Base-by-base conservation (phyloP, 2,888 invertebrate genomes). In the Tiliacea citrago region DNA sequence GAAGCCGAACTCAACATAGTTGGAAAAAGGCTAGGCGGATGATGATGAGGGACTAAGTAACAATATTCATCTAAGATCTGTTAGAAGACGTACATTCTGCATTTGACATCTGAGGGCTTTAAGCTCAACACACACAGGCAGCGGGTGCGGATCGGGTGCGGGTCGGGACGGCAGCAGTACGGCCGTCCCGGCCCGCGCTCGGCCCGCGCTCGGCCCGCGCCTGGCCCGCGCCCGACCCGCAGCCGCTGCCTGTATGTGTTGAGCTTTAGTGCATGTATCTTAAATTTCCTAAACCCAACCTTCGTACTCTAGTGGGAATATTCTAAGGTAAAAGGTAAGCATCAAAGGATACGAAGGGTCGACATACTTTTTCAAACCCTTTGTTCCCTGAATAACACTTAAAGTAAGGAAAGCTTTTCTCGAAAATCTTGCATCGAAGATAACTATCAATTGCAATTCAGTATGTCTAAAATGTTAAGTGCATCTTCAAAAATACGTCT, bases 291-390 rank as follows among this genome's bases (percentile, higher is more conserved):
- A 83, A 83, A 77, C 77, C 79, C 74, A 61, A 49, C 45, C 24
- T 53, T 18, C 2, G 66, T 67, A 63, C 72, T 55, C 77, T 61
- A 73, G 12, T 55, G 76, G 62, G 55, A 84, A 70, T 77, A 79
- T 67, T 70, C 55, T 24, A 66, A 82, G 63, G 84, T 69, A 84
- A 84, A 80, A 58, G 72, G 76, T 72, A 61, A 71, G 61, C 66
- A 71, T 82, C 68, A 82, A 82, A 82, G 84, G 76, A 67, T 72
- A 69, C 45, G 55, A 71, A 80, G 61, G 81, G 81, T 80, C 62
- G 58, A 67, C 49, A 72, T 79, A 70, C 68, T 68, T 83, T 82
- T 74, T 68, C 58, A 66, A 24, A 71, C 63, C 57, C 68, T 68
- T 83, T 79, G 68, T 60, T 75, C 66, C 47, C 24, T 61, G 55